These are phyloP conservation scores for Aricia artaxerxes DNA, from an alignment of 2,888 invertebrate species.

Conservation along the genomic window DNA sequence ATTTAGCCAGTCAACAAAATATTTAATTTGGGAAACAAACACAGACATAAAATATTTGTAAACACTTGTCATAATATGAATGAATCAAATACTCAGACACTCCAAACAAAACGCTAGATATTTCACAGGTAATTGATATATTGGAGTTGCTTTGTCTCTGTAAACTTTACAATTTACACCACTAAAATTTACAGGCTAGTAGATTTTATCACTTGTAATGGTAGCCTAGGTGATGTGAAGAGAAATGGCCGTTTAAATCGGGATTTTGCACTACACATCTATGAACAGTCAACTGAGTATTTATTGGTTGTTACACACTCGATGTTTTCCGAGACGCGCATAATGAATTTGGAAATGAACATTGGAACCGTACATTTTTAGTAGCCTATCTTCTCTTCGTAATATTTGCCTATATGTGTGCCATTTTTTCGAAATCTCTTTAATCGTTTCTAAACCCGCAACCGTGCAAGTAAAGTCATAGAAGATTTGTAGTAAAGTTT, in stretches of 20 bases:
- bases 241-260: background rate
- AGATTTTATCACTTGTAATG: slow-evolving; percentile 17
- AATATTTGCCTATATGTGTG: no score
- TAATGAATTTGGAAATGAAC: no score
- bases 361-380: no score
- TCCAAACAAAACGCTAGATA: slow-evolving; percentile 21
- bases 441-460: no score
- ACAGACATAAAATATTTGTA: slow-evolving; percentile 22
- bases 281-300: background rate
- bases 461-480: no score
- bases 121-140: slow-evolving; percentile 29
- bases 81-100: slow-evolving; percentile 28
- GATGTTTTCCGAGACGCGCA: no score
- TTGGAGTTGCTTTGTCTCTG: slow-evolving; percentile 19
- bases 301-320: no score
- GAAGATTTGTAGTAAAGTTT: no score
- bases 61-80: slow-evolving; percentile 25
- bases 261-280: background rate
- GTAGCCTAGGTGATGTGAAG: slow-evolving; percentile 3
- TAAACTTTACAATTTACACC: slow-evolving; percentile 23
- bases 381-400: no score
- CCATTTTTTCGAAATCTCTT: no score
- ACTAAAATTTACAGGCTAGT: background rate
- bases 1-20: background rate
- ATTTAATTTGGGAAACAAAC: slow-evolving; percentile 12